These are phyloP conservation scores for Cyaniris semiargus DNA, from an alignment of 2,888 invertebrate genomes.

Conservation along the genomic window DNA sequence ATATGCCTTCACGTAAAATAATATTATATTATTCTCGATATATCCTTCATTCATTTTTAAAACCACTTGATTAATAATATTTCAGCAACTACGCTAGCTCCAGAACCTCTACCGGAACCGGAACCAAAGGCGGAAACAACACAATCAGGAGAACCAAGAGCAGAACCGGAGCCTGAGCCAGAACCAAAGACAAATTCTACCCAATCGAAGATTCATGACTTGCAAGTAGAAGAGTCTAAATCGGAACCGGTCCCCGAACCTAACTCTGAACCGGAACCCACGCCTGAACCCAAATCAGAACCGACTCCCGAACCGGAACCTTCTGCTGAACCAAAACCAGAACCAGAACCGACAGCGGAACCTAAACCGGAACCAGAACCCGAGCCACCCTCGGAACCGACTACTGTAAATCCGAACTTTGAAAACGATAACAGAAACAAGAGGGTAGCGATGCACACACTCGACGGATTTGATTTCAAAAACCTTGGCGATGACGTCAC, in stretches of 20 bases:
- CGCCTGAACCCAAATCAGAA: constrained; percentile 54
- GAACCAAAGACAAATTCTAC: constrained; percentile 51
- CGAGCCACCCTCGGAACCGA: constrained; percentile 55
- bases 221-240: constrained; percentile 37
- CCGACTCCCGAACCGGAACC: constrained; percentile 48
- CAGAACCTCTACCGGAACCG: constrained; percentile 47
- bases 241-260: constrained; percentile 49
- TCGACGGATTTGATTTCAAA: constrained; percentile 70
- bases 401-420: constrained; percentile 63
- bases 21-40: not conserved
- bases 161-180: constrained; percentile 52
- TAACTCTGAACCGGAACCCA: constrained; percentile 51
- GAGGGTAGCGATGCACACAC: constrained; percentile 76
- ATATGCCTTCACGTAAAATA: not conserved
- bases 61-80: constrained; percentile 27
- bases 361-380: constrained; percentile 62
- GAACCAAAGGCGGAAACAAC: constrained; percentile 44
- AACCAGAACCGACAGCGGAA: constrained; percentile 55
- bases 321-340: constrained; percentile 58
- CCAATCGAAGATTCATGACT: constrained; percentile 44
- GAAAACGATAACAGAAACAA: constrained; percentile 74
- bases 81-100: constrained; percentile 55
- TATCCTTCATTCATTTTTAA: not conserved
- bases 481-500: constrained; percentile 82
- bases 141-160: constrained; percentile 48